phyloP scores from a whole-genome alignment of 2,797 vertebrate species.

The Malurus leucopterus region DNA sequence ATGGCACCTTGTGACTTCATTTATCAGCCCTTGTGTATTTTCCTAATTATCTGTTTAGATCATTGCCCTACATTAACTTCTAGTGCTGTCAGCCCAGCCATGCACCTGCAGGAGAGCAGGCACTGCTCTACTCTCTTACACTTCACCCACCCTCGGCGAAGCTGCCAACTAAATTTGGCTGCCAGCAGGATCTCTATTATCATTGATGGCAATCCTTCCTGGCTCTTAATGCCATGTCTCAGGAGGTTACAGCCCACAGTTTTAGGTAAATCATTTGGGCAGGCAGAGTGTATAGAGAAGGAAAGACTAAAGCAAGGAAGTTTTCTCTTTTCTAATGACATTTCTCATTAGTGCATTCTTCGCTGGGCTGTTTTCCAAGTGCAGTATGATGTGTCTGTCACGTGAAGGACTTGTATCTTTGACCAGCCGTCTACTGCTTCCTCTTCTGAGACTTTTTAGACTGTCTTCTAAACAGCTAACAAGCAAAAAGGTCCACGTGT shows the following conservation, averaged over 20 bases:
- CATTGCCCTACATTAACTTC: constrained; percentile 37
- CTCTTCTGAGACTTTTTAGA: background rate
- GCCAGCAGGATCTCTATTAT: background rate
- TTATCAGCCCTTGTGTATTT: constrained; percentile 31
- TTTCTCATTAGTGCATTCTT: background rate
- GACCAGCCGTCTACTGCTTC: background rate
- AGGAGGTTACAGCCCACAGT: background rate
- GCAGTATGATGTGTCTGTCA: background rate
- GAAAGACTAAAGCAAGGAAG: background rate
- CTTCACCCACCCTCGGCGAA: background rate
- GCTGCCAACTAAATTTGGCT: constrained; percentile 33
- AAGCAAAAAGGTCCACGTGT: background rate
- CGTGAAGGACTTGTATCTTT: background rate
- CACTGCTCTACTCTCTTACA: background rate
- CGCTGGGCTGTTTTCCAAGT: background rate
- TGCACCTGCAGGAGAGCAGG: constrained; percentile 17
- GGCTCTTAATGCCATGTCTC: background rate
- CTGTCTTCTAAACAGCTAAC: background rate
- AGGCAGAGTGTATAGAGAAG: background rate
- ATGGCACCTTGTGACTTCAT: constrained; percentile 35
- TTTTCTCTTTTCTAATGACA: background rate
- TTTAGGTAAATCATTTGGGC: background rate
- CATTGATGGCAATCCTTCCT: constrained; percentile 16
- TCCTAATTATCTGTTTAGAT: constrained; percentile 43
- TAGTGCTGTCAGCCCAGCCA: constrained; percentile 16